Evolutionary conservation across 2,888 invertebrate genomes (phyloP).

Genomic region (Netelia melanura): DNA sequence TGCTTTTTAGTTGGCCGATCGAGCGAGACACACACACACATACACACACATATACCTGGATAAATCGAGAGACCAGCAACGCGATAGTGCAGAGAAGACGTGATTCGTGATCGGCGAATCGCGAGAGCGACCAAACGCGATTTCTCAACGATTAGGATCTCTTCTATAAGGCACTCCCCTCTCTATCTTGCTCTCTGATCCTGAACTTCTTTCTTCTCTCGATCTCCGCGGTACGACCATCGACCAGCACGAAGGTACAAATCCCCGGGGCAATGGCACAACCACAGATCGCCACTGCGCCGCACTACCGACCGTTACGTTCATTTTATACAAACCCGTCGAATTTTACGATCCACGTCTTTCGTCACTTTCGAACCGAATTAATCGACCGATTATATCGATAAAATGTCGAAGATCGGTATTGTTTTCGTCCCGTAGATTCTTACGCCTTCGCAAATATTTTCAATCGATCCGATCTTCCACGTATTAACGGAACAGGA

Average conservation of each 20-base stretch:
- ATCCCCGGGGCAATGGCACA: slow-evolving; percentile 47
- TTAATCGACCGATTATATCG: not conserved
- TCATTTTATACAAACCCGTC: slow-evolving; percentile 29
- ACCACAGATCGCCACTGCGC: slow-evolving; percentile 54
- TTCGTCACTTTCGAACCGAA: slow-evolving; percentile 47
- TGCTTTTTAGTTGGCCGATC: slow-evolving; percentile 60
- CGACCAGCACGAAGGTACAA: slow-evolving; percentile 60
- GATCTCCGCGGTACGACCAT: slow-evolving; percentile 15
- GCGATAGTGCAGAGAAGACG: slow-evolving; percentile 52
- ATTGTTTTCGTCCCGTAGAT: not conserved
- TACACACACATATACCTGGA: not conserved
- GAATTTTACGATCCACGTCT: slow-evolving; percentile 15
- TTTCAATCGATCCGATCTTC: not conserved
- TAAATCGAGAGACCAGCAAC: not conserved
- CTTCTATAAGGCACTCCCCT: slow-evolving; percentile 52
- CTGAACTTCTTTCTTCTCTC: slow-evolving; percentile 57
- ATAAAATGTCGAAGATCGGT: not conserved
- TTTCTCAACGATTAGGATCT: slow-evolving; percentile 69
- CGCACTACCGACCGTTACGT: slow-evolving; percentile 3
- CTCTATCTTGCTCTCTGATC: slow-evolving; percentile 66
- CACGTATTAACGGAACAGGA: not conserved
- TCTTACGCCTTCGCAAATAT: not conserved
- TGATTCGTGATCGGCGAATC: slow-evolving; percentile 68
- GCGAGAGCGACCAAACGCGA: slow-evolving; percentile 64
- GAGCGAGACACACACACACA: slow-evolving; percentile 51